Conservation (phyloP, 2,888 invertebrate species). For the Cheilosia pagana region DNA sequence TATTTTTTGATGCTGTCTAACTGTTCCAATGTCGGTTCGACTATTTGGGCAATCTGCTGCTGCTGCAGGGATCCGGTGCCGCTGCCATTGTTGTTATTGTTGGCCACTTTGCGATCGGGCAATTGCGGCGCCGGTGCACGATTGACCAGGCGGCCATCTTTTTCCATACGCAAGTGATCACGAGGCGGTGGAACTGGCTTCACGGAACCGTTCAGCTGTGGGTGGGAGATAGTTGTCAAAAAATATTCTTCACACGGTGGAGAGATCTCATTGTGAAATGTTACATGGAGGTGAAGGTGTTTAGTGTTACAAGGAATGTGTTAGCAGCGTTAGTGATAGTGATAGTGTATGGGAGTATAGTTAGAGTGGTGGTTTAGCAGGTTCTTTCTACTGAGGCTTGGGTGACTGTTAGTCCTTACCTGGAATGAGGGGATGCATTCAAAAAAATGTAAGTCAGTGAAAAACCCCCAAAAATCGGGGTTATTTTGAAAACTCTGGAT, state of each 20-base stretch:
- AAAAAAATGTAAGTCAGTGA: background rate
- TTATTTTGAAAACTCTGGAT: too few species aligned
- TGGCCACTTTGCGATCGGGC: constrained; percentile 86
- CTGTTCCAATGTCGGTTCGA: constrained; percentile 92
- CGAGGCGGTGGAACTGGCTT: constrained; percentile 85
- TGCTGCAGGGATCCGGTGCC: constrained; percentile 79
- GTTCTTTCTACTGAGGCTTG: background rate
- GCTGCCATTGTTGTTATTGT: constrained; percentile 72
- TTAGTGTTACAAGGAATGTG: constrained; percentile 32
- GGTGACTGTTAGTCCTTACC: background rate
- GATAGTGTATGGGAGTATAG: constrained; percentile 19
- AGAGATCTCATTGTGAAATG: constrained; percentile 24
- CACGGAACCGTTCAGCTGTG: constrained; percentile 82
- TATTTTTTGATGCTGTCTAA: constrained; percentile 96
- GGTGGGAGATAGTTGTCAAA: background rate
- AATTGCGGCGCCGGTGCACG: constrained; percentile 88
- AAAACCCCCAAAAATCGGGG: background rate
- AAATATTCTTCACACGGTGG: background rate
- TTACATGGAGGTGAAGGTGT: constrained; percentile 41
- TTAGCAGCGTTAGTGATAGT: constrained; percentile 27
- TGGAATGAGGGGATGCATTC: background rate
- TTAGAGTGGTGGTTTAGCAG: background rate
- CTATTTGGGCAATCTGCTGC: constrained; percentile 83
- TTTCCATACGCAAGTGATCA: constrained; percentile 87
- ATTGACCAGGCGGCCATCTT: constrained; percentile 86